Evolutionary conservation across 2,113 vertebrate species (phyloP).

Genomic region (Pantherophis guttatus): DNA sequence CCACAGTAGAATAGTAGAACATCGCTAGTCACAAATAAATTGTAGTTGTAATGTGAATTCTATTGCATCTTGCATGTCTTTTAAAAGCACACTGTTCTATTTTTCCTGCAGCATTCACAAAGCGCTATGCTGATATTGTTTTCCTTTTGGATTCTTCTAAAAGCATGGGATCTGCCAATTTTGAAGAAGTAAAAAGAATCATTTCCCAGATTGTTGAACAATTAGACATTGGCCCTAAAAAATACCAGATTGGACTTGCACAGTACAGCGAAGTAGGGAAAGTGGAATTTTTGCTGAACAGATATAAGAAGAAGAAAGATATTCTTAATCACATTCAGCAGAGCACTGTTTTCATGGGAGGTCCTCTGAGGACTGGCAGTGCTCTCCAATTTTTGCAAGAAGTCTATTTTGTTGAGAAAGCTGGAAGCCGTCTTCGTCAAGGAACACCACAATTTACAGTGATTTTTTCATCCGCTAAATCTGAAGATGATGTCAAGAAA

Average conservation of each 20-base stretch:
- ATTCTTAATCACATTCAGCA: constrained; percentile 34
- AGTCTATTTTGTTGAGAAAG: constrained; percentile 62
- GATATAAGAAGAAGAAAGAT: constrained; percentile 59
- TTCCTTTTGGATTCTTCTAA: constrained; percentile 77
- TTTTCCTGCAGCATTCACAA: constrained; percentile 57
- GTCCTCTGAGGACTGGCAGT: constrained; percentile 50
- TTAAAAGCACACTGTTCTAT: background rate
- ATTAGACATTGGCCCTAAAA: constrained; percentile 67
- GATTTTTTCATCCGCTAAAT: constrained; percentile 72
- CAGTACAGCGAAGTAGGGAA: constrained; percentile 65
- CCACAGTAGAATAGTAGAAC: background rate
- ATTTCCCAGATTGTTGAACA: constrained; percentile 55
- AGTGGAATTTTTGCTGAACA: constrained; percentile 74
- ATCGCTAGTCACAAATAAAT: background rate
- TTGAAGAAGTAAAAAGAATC: constrained; percentile 54
- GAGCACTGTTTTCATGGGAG: constrained; percentile 47
- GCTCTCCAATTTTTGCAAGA: constrained; percentile 65
- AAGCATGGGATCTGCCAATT: constrained; percentile 31
- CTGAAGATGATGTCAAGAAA: constrained; percentile 59
- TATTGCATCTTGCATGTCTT: background rate
- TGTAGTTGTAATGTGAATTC: background rate
- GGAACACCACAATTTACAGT: constrained; percentile 72
- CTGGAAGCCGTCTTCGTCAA: constrained; percentile 66
- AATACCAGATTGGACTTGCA: constrained; percentile 74
- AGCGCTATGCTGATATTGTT: constrained; percentile 76